phyloP scores from a whole-genome alignment of 2,113 vertebrate genomes.

The Trematocara marginatum region DNA sequence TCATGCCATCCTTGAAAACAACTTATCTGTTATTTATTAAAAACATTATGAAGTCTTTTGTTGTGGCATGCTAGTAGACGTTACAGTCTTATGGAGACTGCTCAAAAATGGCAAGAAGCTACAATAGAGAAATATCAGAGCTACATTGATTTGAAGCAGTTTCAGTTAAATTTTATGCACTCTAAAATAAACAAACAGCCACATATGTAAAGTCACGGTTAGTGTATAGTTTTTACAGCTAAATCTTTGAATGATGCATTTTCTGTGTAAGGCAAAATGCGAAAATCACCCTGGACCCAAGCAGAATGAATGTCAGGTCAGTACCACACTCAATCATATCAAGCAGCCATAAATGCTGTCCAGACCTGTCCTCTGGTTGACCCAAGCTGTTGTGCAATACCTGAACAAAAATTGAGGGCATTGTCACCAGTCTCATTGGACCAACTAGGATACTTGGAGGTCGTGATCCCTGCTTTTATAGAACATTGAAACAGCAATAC shows the following conservation, averaged over 20 bases:
- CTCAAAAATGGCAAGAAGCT: neutral
- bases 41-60: neutral
- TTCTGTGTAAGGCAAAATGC: neutral
- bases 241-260: neutral
- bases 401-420: constrained; percentile 45
- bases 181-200: neutral
- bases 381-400: constrained; percentile 59
- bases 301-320: neutral
- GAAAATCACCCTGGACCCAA: neutral
- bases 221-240: neutral
- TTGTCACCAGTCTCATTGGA: constrained; percentile 38
- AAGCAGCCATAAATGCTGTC: constrained; percentile 26
- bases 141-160: neutral
- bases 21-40: constrained; percentile 27
- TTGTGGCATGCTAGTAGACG: neutral
- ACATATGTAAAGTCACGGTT: rapidly evolving
- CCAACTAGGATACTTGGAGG: constrained; percentile 17
- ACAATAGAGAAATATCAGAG: neutral
- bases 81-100: neutral
- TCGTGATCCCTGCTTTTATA: constrained; percentile 32
- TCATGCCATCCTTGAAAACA: neutral
- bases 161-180: neutral
- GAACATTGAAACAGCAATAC: constrained; percentile 9
- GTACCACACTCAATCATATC: constrained; percentile 24
- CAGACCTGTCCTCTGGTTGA: constrained; percentile 57